A percentile compares a stretch with the other conserved stretches of the same genome.
Conservation (phyloP, 2,113 vertebrate species). For the Indicator maculatus region DNA sequence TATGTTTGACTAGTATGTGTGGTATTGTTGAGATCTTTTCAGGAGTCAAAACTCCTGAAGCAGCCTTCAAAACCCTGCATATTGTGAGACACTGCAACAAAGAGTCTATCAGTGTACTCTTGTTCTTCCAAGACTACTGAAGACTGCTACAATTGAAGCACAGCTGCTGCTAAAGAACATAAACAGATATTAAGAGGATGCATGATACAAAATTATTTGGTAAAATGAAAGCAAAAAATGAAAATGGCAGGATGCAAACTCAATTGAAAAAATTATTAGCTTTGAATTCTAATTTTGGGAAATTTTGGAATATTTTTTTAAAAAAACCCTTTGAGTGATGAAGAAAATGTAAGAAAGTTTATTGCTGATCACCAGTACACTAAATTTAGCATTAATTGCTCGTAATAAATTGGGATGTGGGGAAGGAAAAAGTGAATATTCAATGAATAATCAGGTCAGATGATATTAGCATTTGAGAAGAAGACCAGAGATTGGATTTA, state of each 20-base stretch:
- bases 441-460: too few species aligned
- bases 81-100: not conserved
- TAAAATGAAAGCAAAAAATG: not conserved
- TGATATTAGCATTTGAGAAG: too few species aligned
- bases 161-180: not conserved
- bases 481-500: not conserved
- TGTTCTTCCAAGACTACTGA: not conserved
- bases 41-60: not conserved
- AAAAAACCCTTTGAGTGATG: not conserved
- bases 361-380: not conserved
- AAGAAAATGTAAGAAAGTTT: not conserved
- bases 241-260: too few species aligned
- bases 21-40: not conserved
- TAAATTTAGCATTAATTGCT: not conserved
- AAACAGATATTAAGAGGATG: not conserved
- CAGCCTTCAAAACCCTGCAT: not conserved
- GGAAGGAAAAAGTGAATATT: not conserved
- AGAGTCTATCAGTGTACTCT: not conserved
- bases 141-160: not conserved
- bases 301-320: not conserved
- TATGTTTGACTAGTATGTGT: not conserved
- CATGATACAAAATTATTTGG: not conserved
- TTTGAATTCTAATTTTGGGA: not conserved
- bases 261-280: too few species aligned
- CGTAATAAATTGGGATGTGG: rapidly evolving